These are phyloP conservation scores for Oryzias woworae DNA, from an alignment of 2,113 vertebrate species.

Conservation along the genomic window DNA sequence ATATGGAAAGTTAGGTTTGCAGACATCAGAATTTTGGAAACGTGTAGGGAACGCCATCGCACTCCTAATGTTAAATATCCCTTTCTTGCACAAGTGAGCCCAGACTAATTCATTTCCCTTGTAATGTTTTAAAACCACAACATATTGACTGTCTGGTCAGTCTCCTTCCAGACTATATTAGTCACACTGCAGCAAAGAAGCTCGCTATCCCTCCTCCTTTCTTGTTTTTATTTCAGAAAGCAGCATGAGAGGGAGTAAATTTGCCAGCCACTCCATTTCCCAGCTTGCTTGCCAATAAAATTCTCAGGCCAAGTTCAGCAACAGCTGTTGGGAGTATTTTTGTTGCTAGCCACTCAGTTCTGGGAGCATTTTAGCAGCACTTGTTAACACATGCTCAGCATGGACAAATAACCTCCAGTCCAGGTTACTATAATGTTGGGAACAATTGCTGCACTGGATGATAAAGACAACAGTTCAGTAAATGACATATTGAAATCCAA, in stretches of 20 bases:
- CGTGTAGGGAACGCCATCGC: conserved; percentile 10
- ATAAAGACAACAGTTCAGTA: neutral
- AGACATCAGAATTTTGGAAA: neutral
- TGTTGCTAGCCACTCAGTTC: conserved; percentile 26
- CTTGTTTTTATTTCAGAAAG: conserved; percentile 63
- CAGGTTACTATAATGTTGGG: neutral
- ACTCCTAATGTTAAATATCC: conserved; percentile 6
- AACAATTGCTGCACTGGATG: neutral
- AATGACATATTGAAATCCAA: neutral
- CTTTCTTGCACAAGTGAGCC: conserved; percentile 25
- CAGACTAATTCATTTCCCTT: conserved; percentile 47
- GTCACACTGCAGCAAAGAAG: conserved; percentile 54
- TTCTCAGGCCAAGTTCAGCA: conserved; percentile 45
- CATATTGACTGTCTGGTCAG: conserved; percentile 61
- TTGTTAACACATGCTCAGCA: conserved; percentile 20
- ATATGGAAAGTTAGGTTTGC: conserved; percentile 13
- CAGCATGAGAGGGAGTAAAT: conserved; percentile 56
- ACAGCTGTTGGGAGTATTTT: conserved; percentile 54
- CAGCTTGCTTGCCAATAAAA: conserved; percentile 43
- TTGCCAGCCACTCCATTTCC: conserved; percentile 54
- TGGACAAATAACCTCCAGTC: neutral
- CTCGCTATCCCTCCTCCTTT: conserved; percentile 28
- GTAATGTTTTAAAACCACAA: conserved; percentile 55
- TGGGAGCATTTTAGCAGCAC: conserved; percentile 16
- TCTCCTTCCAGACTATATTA: conserved; percentile 61